These are phyloP conservation scores for Hyles euphorbiae DNA, from an alignment of 1,140 invertebrate genomes.

Conservation along the genomic window DNA sequence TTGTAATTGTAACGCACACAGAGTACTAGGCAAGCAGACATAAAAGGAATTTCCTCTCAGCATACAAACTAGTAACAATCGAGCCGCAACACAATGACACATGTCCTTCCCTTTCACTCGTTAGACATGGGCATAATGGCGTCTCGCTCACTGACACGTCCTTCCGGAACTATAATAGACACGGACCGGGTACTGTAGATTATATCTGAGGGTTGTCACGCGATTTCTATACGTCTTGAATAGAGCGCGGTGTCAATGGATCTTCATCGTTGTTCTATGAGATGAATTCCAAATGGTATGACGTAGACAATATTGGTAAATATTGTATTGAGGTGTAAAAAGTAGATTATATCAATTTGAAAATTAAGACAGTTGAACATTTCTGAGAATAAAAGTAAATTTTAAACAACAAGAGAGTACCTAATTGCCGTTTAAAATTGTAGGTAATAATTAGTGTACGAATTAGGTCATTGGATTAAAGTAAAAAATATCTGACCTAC, in stretches of 20 bases:
- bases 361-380: too few species aligned
- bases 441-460: too few species aligned
- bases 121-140: constrained; percentile 47
- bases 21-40: constrained; percentile 30
- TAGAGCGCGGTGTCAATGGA: constrained; percentile 33
- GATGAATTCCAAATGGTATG: constrained; percentile 5
- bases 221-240: constrained; percentile 29
- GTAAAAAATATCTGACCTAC: too few species aligned
- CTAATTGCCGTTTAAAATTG: too few species aligned
- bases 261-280: constrained; percentile 7
- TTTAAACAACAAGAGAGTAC: too few species aligned
- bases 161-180: constrained; percentile 48
- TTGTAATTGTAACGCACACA: constrained; percentile 16
- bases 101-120: constrained; percentile 55
- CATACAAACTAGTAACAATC: constrained; percentile 60
- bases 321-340: too few species aligned
- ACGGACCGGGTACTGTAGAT: constrained; percentile 29
- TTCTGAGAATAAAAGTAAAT: too few species aligned
- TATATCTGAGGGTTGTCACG: constrained; percentile 42
- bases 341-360: too few species aligned
- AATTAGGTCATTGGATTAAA: too few species aligned
- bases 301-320: neutral
- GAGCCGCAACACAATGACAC: constrained; percentile 55
- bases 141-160: constrained; percentile 55
- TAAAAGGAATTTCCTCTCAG: constrained; percentile 51